Conservation (phyloP, 2,113 vertebrate genomes). For the Geococcyx californianus region DNA sequence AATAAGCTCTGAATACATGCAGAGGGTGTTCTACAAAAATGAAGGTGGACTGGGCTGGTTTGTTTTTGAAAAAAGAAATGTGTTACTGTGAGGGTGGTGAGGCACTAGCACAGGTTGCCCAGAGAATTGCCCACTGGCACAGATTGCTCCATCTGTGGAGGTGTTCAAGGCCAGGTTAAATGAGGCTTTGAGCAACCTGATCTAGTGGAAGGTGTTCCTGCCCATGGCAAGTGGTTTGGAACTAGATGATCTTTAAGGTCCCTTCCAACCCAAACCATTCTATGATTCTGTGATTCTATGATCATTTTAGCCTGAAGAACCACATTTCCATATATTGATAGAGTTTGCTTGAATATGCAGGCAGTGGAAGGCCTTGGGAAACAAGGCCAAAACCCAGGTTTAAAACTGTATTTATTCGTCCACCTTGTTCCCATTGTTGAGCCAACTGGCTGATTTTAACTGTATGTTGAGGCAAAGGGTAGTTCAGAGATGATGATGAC, state of each 20-base stretch:
- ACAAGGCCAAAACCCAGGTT: not conserved
- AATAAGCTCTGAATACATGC: not conserved
- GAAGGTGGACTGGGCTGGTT: not conserved
- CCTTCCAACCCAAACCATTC: no score
- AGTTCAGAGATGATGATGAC: not conserved
- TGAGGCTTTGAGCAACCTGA: no score
- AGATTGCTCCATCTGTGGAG: no score
- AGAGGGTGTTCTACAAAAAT: not conserved
- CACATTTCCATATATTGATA: not conserved
- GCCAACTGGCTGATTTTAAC: not conserved
- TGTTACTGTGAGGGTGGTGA: no score
- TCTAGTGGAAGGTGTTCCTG: no score
- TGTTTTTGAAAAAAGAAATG: not conserved
- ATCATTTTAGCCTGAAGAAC: not conserved
- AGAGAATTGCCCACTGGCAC: no score
- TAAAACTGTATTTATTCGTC: not conserved
- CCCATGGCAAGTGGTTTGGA: no score
- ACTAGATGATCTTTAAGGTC: no score
- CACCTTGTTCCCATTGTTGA: fast-evolving
- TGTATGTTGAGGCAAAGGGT: fast-evolving
- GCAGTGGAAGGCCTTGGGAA: not conserved
- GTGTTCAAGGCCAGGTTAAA: no score
- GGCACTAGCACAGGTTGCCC: no score
- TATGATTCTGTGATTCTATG: no score
- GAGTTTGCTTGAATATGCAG: not conserved